Evolutionary conservation across 2,113 vertebrate genomes (phyloP).

Genomic region (Daphoenositta chrysoptera): DNA sequence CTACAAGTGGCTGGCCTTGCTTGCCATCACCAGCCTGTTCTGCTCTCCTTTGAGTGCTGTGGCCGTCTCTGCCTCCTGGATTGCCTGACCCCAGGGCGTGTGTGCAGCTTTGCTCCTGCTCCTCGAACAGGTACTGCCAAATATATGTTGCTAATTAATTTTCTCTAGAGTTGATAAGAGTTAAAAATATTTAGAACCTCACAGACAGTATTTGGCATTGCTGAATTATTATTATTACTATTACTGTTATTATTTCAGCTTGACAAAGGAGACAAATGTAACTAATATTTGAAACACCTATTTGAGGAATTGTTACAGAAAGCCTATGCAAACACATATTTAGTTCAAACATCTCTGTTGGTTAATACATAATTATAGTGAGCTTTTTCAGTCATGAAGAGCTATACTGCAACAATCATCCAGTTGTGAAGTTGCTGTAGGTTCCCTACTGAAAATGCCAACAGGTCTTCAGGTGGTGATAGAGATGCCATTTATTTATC

Average conservation of each 20-base stretch:
- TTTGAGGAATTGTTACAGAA: neutral
- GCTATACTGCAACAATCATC: neutral
- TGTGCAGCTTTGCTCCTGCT: neutral
- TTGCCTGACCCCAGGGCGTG: rapidly evolving
- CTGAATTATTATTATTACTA: neutral
- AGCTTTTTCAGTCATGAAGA: neutral
- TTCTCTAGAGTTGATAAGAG: neutral
- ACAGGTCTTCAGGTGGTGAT: neutral
- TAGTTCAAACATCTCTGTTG: neutral
- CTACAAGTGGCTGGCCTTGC: neutral
- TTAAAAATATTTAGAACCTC: neutral
- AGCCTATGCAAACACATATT: neutral
- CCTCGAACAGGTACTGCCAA: neutral
- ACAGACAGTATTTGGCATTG: rapidly evolving
- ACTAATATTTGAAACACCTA: rapidly evolving
- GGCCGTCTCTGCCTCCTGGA: neutral
- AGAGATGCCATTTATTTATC: neutral
- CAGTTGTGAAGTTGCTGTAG: neutral
- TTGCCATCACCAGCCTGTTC: neutral
- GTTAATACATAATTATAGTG: neutral
- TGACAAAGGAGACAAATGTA: neutral
- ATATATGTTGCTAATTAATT: neutral
- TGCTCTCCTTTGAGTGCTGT: neutral
- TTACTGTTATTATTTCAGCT: neutral
- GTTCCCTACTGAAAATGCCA: neutral